Conservation (phyloP, 2,113 vertebrate genomes). For the Damaliscus lunatus region DNA sequence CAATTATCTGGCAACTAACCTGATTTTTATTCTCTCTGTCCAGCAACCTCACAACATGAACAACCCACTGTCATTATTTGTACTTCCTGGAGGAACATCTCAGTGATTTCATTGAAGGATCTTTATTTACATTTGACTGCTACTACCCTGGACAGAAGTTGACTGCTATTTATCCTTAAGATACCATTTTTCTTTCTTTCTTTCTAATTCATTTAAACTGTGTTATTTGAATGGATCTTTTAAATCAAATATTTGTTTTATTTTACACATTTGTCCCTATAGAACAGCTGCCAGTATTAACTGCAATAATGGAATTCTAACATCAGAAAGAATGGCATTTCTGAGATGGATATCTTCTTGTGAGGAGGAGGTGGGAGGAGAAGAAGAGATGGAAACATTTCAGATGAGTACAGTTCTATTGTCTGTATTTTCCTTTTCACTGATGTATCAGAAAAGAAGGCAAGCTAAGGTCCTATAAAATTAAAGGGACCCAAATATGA, state of each 20-base stretch:
- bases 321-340: constrained; percentile 43
- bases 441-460: constrained; percentile 43
- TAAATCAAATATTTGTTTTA: constrained; percentile 8
- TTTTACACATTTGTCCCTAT: not conserved
- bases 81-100: not conserved
- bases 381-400: constrained; percentile 37
- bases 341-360: rapidly evolving
- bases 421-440: constrained; percentile 38
- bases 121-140: constrained; percentile 19
- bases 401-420: constrained; percentile 12
- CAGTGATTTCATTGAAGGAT: not conserved
- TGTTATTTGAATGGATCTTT: not conserved
- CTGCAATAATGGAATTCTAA: constrained; percentile 40
- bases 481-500: constrained; percentile 31
- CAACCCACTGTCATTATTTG: not conserved
- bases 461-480: constrained; percentile 43
- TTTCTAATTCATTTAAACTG: not conserved
- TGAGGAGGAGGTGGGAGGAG: not conserved
- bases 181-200: constrained; percentile 19
- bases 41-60: not conserved
- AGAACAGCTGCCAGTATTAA: not conserved
- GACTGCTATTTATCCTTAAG: constrained; percentile 42
- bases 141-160: not conserved
- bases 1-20: not conserved
- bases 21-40: not conserved